phyloP scores from a whole-genome alignment of 2,888 invertebrate species.

The Acleris emargana region DNA sequence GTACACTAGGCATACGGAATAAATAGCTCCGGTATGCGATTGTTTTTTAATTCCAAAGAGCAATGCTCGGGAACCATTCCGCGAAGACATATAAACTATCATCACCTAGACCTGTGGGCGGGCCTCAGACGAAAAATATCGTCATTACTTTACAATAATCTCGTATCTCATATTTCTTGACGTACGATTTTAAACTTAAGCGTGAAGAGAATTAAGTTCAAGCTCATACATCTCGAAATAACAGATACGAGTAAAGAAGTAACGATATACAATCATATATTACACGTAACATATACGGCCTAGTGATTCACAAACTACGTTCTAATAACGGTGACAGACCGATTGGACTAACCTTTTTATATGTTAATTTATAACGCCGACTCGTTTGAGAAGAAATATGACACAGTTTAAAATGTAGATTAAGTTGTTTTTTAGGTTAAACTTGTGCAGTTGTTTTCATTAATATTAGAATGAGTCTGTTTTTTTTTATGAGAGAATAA shows the following conservation, averaged over 20 bases:
- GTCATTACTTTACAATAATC: too few relatives aligned
- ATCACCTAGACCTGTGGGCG: slow-evolving; percentile 46
- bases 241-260: too few relatives aligned
- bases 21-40: slow-evolving; percentile 2
- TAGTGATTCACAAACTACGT: slow-evolving; percentile 43
- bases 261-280: slow-evolving; percentile 54
- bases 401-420: slow-evolving; percentile 20
- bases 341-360: slow-evolving; percentile 19
- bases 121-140: slow-evolving; percentile 57
- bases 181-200: too few relatives aligned
- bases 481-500: not conserved
- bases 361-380: slow-evolving; percentile 15
- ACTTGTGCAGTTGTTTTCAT: not conserved
- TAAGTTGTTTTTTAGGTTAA: slow-evolving; percentile 25
- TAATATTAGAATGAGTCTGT: slow-evolving; percentile 8
- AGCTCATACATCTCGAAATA: too few relatives aligned
- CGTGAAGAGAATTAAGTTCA: too few relatives aligned
- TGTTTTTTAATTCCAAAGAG: slow-evolving; percentile 11
- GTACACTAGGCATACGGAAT: not conserved
- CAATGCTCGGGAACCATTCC: slow-evolving; percentile 6
- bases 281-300: not conserved
- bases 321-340: slow-evolving; percentile 27
- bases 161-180: too few relatives aligned
- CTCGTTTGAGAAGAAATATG: slow-evolving; percentile 22
- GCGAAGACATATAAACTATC: slow-evolving; percentile 10